Evolutionary conservation across 2,113 vertebrate species (phyloP), one percentile per base, ranked within the genome.

Genomic region (Dascyllus trimaculatus): DNA sequence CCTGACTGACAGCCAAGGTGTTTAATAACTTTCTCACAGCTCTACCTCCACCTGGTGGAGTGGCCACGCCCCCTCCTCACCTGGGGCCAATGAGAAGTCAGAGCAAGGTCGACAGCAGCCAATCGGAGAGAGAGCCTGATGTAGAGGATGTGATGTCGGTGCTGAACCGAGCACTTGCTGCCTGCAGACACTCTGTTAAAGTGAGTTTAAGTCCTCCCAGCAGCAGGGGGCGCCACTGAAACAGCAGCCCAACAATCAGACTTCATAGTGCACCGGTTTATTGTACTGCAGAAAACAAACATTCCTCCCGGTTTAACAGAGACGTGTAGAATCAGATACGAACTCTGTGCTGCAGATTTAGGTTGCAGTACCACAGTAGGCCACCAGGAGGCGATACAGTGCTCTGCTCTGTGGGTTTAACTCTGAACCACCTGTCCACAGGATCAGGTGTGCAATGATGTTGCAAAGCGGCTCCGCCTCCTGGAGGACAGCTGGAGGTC

Each of bases 361-460:
- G 8, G 32, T 35, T 35, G 32, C 32, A 35, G 32, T 35, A 35
- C 32, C 32, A 35, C 32, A 35, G 32, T 35, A 35, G 32, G 7
- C 32, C 32, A 35, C 7, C 32, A 35, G 32, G 32, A 35, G 32
- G 32, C n/a, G n/a, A 35, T 9, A 9, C 32, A 35, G 1, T 35
- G 32, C 7, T 35, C 32, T 35, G 32, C 32, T 35, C 32, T 10
- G 5, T 21, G 8, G 19, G n/a, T 21, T 21, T 21, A 43, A 43
- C 19, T 25, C 21, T 43, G 0, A 26, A 13, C 1, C 0, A 66
- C 62, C 68, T 85, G 10, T 80, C 19, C 81, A 68, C 81, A 99
- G 98, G 96, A 93, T 68, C 97, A 99, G 94, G 94, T 98, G 62
- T 96, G 95, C 81, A 95, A 96, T 70, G 97, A 99, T n/a, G 95